Conservation (phyloP, 2,797 vertebrate species). For the Halcyon smyrnensis region DNA sequence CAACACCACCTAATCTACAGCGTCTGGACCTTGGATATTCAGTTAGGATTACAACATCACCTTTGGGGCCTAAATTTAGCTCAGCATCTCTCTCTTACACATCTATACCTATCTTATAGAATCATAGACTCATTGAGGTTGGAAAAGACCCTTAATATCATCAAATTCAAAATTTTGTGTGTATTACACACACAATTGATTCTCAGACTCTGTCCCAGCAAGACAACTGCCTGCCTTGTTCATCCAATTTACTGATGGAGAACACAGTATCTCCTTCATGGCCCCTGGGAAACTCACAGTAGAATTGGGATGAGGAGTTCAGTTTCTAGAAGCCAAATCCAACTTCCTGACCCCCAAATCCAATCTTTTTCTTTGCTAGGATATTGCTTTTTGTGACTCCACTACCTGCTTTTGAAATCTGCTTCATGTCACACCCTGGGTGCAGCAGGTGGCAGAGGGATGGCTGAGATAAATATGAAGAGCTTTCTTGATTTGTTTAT, state of each 20-base stretch:
- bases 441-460: background rate
- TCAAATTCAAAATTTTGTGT: background rate
- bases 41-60: background rate
- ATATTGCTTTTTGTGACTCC: background rate
- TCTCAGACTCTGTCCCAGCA: background rate
- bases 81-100: background rate
- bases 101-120: background rate
- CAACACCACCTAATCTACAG: background rate
- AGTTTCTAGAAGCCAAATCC: background rate
- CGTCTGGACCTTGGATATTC: background rate
- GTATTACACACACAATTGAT: background rate
- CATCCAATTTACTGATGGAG: background rate
- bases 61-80: background rate
- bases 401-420: background rate
- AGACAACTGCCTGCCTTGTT: background rate
- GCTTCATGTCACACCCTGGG: background rate
- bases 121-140: background rate
- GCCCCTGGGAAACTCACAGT: background rate
- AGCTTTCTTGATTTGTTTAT: slow-evolving; percentile 42
- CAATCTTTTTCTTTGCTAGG: background rate
- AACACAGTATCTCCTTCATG: background rate
- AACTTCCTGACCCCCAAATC: background rate
- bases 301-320: background rate
- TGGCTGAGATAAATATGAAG: background rate
- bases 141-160: background rate